Evolutionary conservation across 2,888 invertebrate genomes (phyloP).

Genomic region (Nephrotoma guestfalica): DNA sequence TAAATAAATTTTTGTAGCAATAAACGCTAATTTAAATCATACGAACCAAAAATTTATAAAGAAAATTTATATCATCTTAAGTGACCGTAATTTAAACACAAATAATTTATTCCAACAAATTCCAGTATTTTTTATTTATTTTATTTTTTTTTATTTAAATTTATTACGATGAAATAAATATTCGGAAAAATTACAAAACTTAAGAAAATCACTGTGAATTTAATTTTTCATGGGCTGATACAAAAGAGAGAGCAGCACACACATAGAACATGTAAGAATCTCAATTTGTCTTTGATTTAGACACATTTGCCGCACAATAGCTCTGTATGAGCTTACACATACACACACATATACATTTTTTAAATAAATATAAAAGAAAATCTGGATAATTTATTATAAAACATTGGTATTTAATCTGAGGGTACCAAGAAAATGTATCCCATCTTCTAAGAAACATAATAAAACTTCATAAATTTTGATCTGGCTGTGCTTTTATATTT

Average conservation of each 20-base stretch:
- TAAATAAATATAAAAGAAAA: not conserved
- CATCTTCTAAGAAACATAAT: not conserved
- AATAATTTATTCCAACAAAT: not conserved
- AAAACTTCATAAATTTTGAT: not conserved
- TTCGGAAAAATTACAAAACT: not conserved
- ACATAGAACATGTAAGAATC: not conserved
- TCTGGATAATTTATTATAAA: conserved; percentile 1
- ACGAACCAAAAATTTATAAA: not conserved
- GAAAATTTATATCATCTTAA: conserved; percentile 1
- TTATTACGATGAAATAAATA: not conserved
- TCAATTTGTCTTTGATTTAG: not conserved
- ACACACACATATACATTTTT: not conserved
- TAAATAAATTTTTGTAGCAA: not conserved
- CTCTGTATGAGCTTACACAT: not conserved
- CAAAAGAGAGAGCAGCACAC: not conserved
- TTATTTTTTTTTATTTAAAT: not conserved
- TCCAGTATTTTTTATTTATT: not conserved
- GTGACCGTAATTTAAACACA: conserved; percentile 2
- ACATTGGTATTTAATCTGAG: not conserved
- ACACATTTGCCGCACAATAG: not conserved
- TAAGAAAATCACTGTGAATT: not conserved
- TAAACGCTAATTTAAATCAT: not conserved
- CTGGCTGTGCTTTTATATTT: not conserved
- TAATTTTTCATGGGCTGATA: not conserved
- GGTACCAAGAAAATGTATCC: not conserved